Evolutionary conservation across 2,797 vertebrate species (phyloP).

Genomic region (Danio choprae): DNA sequence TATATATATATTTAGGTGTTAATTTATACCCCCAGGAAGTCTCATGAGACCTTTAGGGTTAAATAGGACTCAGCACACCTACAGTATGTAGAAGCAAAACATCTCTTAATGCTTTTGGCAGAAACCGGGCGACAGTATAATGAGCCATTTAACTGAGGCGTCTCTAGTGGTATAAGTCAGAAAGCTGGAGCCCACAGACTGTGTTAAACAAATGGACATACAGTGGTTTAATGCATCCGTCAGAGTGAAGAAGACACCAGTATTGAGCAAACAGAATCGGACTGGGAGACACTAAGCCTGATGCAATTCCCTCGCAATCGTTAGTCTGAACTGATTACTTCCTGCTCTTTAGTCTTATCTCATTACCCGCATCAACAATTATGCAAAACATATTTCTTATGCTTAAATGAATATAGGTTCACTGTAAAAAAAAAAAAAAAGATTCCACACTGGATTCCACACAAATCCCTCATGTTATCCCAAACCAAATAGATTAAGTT

Average conservation of each 20-base stretch:
- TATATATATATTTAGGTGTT: no score
- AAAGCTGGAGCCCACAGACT: neutral
- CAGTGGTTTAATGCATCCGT: constrained; percentile 31
- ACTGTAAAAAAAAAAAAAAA: no score
- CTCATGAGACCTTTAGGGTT: no score
- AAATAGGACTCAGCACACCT: neutral
- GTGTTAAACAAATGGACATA: constrained; percentile 28
- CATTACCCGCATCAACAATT: constrained; percentile 39
- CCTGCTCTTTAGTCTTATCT: constrained; percentile 38
- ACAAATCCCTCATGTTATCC: no score
- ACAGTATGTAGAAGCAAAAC: neutral
- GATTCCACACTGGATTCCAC: no score
- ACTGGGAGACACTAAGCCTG: constrained; percentile 37
- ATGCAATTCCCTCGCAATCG: constrained; percentile 22
- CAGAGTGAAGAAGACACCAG: constrained; percentile 5
- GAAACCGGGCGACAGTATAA: constrained; percentile 9
- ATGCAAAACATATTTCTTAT: constrained; percentile 32
- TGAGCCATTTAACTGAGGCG: neutral
- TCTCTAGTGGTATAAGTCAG: constrained; percentile 15
- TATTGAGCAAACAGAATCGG: constrained; percentile 23
- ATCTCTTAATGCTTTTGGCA: neutral
- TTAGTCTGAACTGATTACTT: constrained; percentile 36
- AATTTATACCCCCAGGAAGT: no score
- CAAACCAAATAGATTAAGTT: no score
- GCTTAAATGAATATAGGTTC: constrained; percentile 11